These are phyloP conservation scores for Proctacanthus coquilletti DNA, from an alignment of 1,140 invertebrate species.

Conservation along the genomic window DNA sequence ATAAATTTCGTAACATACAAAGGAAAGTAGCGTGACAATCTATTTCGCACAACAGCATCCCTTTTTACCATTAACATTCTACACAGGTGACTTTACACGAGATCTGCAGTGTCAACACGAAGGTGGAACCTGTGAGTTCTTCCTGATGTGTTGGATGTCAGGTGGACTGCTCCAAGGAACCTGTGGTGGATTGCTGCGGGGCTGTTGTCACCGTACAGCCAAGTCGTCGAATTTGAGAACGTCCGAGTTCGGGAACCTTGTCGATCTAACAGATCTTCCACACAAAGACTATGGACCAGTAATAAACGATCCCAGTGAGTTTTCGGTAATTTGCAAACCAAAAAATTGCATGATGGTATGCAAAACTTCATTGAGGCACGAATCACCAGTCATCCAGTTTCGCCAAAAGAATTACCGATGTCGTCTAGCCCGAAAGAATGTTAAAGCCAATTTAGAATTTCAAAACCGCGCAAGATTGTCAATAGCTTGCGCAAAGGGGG, in stretches of 20 bases:
- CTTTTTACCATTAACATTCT: background rate
- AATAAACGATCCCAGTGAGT: constrained; percentile 60
- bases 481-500: too few relatives aligned
- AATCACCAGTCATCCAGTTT: too few relatives aligned
- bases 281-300: constrained; percentile 46
- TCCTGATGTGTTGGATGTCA: constrained; percentile 81
- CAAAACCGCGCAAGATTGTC: too few relatives aligned
- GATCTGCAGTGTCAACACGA: constrained; percentile 38
- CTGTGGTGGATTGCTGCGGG: constrained; percentile 69
- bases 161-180: constrained; percentile 73
- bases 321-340: too few relatives aligned
- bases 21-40: too few relatives aligned
- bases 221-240: constrained; percentile 48
- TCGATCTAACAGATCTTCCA: constrained; percentile 30
- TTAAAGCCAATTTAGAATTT: too few relatives aligned
- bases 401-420: too few relatives aligned
- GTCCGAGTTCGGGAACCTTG: constrained; percentile 24
- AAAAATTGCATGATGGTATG: too few relatives aligned
- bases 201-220: constrained; percentile 69
- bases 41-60: too few relatives aligned
- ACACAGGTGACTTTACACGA: constrained; percentile 29
- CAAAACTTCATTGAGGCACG: too few relatives aligned
- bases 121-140: constrained; percentile 79
- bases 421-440: too few relatives aligned
- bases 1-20: too few relatives aligned